Conservation (phyloP, 2,888 invertebrate genomes). For the Scaptomyza flava region DNA sequence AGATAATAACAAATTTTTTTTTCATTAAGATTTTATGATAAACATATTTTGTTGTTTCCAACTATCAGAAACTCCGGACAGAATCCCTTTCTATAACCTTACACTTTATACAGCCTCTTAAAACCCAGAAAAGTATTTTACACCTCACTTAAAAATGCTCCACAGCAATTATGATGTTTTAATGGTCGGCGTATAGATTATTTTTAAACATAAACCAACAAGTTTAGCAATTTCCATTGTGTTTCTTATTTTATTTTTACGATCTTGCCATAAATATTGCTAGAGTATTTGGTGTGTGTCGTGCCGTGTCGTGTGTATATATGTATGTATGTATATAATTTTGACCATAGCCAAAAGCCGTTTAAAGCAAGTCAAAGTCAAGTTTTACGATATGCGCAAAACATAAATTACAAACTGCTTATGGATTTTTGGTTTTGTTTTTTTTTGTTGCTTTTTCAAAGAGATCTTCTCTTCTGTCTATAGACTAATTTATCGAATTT, state of each 20-base stretch:
- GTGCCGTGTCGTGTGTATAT: too few species aligned
- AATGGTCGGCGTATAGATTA: slow-evolving; percentile 6
- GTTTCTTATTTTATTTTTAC: slow-evolving; percentile 3
- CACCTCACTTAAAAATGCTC: not conserved
- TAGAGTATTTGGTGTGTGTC: slow-evolving; percentile 23
- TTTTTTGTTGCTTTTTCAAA: slow-evolving; percentile 11
- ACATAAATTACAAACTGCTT: slow-evolving; percentile 68
- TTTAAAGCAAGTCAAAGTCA: slow-evolving; percentile 74
- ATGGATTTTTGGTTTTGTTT: slow-evolving; percentile 49
- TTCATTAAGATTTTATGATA: too few species aligned
- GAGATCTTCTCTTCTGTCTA: slow-evolving; percentile 27
- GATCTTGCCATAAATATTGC: slow-evolving; percentile 44
- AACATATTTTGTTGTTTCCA: too few species aligned
- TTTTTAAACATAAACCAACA: slow-evolving; percentile 15
- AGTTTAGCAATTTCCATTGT: slow-evolving; percentile 12
- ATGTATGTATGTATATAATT: slow-evolving; percentile 19
- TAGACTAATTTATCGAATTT: slow-evolving; percentile 63
- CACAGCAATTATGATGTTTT: not conserved
- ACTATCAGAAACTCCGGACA: too few species aligned
- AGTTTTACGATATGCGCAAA: slow-evolving; percentile 63
- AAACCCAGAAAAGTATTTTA: not conserved
- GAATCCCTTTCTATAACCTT: too few species aligned
- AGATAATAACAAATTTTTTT: too few species aligned
- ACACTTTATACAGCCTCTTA: not conserved
- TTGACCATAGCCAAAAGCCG: slow-evolving; percentile 43